Conservation (phyloP, 2,888 invertebrate species). For the Sarcophaga carnaria region DNA sequence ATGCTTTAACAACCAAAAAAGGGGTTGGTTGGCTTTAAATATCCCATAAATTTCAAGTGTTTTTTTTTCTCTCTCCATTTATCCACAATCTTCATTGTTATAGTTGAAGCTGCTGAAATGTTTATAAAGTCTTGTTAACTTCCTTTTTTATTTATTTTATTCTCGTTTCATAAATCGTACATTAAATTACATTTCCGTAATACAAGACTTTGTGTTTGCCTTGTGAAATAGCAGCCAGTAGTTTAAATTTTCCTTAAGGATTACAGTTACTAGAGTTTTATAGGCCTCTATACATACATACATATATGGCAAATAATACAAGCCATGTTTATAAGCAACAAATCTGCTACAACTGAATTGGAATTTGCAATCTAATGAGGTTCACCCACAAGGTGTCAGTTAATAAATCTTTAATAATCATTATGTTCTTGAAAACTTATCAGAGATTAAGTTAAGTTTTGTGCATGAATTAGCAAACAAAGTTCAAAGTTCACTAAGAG, state of each 20-base stretch:
- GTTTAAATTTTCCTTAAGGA: constrained; percentile 33
- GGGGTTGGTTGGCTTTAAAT: background rate
- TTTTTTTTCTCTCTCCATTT: background rate
- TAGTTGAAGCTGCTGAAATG: constrained; percentile 28
- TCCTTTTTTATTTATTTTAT: background rate
- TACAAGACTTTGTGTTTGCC: background rate
- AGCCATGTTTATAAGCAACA: background rate
- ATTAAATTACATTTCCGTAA: constrained; percentile 51
- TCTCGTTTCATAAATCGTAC: background rate
- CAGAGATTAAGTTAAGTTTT: constrained; percentile 10
- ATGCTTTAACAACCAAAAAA: background rate
- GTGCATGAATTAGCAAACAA: background rate
- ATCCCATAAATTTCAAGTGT: too few species aligned
- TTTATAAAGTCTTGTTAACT: background rate
- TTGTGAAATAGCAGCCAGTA: background rate
- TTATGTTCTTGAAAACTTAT: background rate
- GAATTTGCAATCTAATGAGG: too few species aligned
- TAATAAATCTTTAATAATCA: constrained; percentile 5
- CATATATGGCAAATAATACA: background rate
- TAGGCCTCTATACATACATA: background rate
- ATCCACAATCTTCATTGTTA: background rate
- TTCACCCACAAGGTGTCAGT: background rate
- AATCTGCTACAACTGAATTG: background rate
- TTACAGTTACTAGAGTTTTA: constrained; percentile 17
- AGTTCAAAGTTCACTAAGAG: background rate